phyloP scores from a whole-genome alignment of 2,888 invertebrate genomes.

The Elegia similella region DNA sequence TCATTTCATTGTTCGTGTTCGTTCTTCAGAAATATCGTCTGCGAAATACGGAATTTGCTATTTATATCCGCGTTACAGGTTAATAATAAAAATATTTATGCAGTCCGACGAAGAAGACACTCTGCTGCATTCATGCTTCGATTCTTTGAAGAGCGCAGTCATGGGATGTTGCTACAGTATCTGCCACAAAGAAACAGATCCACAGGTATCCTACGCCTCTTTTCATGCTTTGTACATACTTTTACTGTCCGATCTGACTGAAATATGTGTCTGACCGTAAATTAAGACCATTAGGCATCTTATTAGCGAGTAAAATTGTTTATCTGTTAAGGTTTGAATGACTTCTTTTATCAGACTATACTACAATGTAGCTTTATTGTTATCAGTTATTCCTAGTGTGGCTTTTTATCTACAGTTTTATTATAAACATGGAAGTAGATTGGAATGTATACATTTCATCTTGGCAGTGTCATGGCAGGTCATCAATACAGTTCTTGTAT shows the following conservation, averaged over 20 bases:
- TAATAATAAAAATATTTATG: constrained; percentile 71
- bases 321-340: neutral
- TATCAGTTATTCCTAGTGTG: constrained; percentile 39
- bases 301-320: neutral
- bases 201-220: constrained; percentile 78
- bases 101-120: constrained; percentile 72
- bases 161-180: constrained; percentile 89
- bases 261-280: neutral
- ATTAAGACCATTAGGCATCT: neutral
- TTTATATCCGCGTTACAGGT: constrained; percentile 62
- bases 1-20: constrained; percentile 18
- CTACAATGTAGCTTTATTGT: neutral
- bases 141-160: constrained; percentile 69
- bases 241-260: constrained; percentile 20
- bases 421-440: constrained; percentile 19
- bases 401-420: constrained; percentile 35
- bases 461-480: neutral
- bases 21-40: constrained; percentile 38
- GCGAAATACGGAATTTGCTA: constrained; percentile 63
- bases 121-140: constrained; percentile 76
- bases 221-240: constrained; percentile 23
- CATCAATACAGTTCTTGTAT: neutral
- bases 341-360: neutral
- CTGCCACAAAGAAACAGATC: constrained; percentile 85
- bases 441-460: neutral